Percentiles rank a stretch among this genome's conserved stretches.
These are phyloP conservation scores for Thamnophis elegans DNA, from an alignment of 2,797 vertebrate genomes.

Conservation along the genomic window DNA sequence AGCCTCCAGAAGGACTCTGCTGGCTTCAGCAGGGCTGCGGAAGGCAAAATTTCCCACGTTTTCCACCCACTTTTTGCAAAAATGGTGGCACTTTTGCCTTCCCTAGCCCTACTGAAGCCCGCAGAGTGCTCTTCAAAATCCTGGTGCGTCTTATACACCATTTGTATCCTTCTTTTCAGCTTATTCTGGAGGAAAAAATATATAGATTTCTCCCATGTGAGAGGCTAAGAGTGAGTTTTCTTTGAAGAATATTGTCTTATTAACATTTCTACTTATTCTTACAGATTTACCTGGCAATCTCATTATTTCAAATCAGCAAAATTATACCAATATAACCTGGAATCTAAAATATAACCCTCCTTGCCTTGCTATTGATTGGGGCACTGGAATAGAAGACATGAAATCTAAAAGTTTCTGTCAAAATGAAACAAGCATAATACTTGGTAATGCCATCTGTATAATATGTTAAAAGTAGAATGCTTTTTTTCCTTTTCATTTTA, in stretches of 20 bases:
- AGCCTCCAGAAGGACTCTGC: too few relatives aligned
- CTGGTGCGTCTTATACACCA: too few relatives aligned
- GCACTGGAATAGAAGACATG: slow-evolving; percentile 56
- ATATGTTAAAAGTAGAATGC: neutral
- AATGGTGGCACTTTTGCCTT: too few relatives aligned
- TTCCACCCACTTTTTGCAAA: too few relatives aligned
- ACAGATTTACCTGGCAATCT: slow-evolving; percentile 68
- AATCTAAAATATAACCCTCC: slow-evolving; percentile 50
- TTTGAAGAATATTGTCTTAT: neutral
- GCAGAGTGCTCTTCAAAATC: too few relatives aligned
- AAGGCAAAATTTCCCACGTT: too few relatives aligned
- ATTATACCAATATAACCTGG: slow-evolving; percentile 73
- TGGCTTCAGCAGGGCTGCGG: too few relatives aligned
- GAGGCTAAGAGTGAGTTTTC: neutral
- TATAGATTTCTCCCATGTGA: neutral
- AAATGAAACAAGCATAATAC: neutral
- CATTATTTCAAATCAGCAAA: slow-evolving; percentile 65
- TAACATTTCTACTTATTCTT: neutral
- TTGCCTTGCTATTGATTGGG: slow-evolving; percentile 83
- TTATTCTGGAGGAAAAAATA: neutral
- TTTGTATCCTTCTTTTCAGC: neutral
- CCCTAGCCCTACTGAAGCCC: too few relatives aligned
- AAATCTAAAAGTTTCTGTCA: slow-evolving; percentile 39
- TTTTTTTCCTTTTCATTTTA: neutral
- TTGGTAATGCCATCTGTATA: slow-evolving; percentile 55